Evolutionary conservation across 2,113 vertebrate genomes (phyloP).

Genomic region (Mustelus asterias): DNA sequence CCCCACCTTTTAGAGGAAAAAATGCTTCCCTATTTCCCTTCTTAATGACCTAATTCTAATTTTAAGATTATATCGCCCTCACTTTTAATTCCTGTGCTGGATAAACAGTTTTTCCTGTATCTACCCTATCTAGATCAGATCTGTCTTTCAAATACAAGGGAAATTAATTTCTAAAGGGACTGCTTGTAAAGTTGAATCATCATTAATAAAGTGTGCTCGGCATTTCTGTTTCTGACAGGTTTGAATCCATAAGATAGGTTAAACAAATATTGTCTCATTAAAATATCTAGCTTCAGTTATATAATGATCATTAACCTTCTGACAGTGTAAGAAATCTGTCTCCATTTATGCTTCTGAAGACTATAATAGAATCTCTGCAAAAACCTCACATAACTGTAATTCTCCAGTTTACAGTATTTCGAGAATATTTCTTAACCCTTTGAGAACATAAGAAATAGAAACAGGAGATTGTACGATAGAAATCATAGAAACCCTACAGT

Average conservation of each 20-base stretch:
- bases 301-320: constrained; percentile 34
- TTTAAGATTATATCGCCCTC: neutral
- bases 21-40: neutral
- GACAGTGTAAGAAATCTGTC: constrained; percentile 28
- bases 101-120: neutral
- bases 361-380: neutral
- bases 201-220: neutral
- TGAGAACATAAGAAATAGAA: neutral
- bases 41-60: neutral
- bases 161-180: neutral
- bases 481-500: too few relatives aligned
- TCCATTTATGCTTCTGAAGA: neutral
- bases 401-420: neutral
- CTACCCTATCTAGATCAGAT: neutral
- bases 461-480: neutral
- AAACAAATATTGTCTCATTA: constrained; percentile 34
- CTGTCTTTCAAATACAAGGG: neutral
- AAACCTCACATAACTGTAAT: neutral
- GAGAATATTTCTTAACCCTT: neutral
- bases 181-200: neutral
- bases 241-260: neutral
- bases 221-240: neutral
- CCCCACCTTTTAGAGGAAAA: neutral
- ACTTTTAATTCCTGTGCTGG: neutral
- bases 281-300: constrained; percentile 19